Evolutionary conservation across 2,888 invertebrate species (phyloP), one percentile per base, ranked within the genome.

Genomic region (Ethmia dodecea): DNA sequence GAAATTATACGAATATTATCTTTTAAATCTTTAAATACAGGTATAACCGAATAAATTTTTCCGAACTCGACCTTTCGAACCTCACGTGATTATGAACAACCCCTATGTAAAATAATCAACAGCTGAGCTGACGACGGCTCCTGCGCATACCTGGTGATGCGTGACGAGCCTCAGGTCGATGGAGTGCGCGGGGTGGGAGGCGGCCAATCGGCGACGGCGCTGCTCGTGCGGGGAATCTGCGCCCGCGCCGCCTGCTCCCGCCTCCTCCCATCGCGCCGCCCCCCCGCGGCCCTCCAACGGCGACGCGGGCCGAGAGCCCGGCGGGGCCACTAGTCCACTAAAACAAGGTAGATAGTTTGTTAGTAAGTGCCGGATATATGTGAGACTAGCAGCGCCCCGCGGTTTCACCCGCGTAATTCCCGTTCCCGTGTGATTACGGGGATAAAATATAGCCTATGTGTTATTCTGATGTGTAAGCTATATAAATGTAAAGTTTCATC

Each of bases 111-210:
- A n/a, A n/a, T n/a, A n/a, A n/a, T n/a, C n/a, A n/a, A n/a, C n/a
- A n/a, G n/a, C n/a, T n/a, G n/a, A n/a, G n/a, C n/a, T n/a, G n/a
- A n/a, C n/a, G n/a, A n/a, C n/a, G n/a, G n/a, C 18, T 18, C 18
- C 4, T 6, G 18, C 18, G 11, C 10, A 1, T 31, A 92, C 89
- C 81, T 92, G 92, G 51, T 86, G 88, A 53, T 90, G 89, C 37
- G 92, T 75, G 58, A 89, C 90, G 55, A 89, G 89, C 52, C 89
- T 88, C 27, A 95, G 77, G 31, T 91, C 90, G 31, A 93, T 89
- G 31, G 88, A 90, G 60, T 93, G 91, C 5, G 95, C 91, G 8
- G 94, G 93, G 78, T 95, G 95, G 35, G 86, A 83, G 15, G 89
- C 74, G 32, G 89, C 87, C 28, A 92, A 78, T 63, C 90, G 86